phyloP scores from a whole-genome alignment of 1,140 invertebrate genomes.

The Drosophila leontia region DNA sequence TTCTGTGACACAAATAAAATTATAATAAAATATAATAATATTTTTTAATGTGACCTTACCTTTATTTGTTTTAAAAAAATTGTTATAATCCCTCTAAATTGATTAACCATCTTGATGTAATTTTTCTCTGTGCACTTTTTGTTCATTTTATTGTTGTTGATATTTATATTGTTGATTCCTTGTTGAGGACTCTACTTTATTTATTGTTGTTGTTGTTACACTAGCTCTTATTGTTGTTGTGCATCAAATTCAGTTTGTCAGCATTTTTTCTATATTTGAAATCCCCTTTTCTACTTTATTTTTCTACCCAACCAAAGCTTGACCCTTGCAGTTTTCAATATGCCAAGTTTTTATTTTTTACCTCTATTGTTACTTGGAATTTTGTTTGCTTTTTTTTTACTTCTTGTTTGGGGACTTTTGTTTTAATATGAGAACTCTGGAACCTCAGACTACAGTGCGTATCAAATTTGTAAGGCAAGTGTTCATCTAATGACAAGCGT shows the following conservation, averaged over 20 bases:
- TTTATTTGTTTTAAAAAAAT: neutral
- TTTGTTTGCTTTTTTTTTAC: conserved; percentile 18
- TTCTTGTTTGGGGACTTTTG: conserved; percentile 60
- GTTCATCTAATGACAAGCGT: neutral
- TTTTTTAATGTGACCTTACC: neutral
- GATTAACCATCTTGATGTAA: neutral
- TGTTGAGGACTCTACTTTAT: conserved; percentile 12
- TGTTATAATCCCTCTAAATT: neutral
- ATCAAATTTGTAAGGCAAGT: neutral
- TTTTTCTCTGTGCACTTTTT: conserved; percentile 21
- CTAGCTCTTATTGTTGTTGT: conserved; percentile 39
- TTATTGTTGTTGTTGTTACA: conserved; percentile 42
- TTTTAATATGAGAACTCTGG: conserved; percentile 63
- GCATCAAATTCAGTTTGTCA: conserved; percentile 73
- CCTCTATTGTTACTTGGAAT: conserved; percentile 25
- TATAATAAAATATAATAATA: neutral
- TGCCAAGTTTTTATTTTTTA: conserved; percentile 40
- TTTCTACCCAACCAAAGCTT: conserved; percentile 2
- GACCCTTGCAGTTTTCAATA: conserved; percentile 54
- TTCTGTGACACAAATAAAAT: neutral
- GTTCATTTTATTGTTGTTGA: conserved; percentile 33
- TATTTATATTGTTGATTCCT: conserved; percentile 33
- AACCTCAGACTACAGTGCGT: conserved; percentile 27
- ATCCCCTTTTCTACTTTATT: neutral
- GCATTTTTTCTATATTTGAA: conserved; percentile 24